phyloP scores from a whole-genome alignment of 2,113 vertebrate genomes.

The Microcebus jonahi region DNA sequence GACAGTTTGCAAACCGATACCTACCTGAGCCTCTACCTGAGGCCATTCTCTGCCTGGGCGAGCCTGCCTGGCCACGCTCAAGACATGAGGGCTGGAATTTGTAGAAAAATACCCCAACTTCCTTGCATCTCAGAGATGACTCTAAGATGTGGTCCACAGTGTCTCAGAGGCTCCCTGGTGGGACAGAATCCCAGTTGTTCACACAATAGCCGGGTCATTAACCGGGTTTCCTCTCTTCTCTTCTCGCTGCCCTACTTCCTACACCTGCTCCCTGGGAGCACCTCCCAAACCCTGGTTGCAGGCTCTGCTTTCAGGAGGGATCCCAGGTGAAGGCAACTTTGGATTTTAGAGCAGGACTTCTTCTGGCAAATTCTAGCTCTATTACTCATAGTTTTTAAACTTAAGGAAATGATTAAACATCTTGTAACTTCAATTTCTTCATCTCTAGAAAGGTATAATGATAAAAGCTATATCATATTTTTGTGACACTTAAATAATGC shows the following conservation, averaged over 20 bases:
- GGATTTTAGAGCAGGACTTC: background rate
- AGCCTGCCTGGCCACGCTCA: background rate
- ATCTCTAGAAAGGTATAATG: background rate
- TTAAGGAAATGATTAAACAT: background rate
- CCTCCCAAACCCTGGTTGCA: background rate
- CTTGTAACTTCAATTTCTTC: background rate
- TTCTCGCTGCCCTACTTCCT: background rate
- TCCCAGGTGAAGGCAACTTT: background rate
- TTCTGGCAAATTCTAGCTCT: background rate
- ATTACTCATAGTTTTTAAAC: background rate
- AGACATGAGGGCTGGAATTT: too few relatives aligned
- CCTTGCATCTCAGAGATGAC: background rate
- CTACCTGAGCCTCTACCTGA: background rate
- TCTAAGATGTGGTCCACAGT: background rate
- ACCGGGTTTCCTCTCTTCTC: background rate
- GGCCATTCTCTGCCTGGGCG: background rate
- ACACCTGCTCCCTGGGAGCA: background rate
- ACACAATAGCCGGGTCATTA: background rate
- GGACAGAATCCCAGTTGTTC: background rate
- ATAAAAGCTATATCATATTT: background rate
- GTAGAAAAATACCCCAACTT: background rate
- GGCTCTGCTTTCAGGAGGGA: background rate
- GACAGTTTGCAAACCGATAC: background rate
- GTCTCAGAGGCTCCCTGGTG: background rate
- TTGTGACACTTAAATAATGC: background rate